Conservation (phyloP, 2,888 invertebrate genomes). For the Lucinisca nassula region DNA sequence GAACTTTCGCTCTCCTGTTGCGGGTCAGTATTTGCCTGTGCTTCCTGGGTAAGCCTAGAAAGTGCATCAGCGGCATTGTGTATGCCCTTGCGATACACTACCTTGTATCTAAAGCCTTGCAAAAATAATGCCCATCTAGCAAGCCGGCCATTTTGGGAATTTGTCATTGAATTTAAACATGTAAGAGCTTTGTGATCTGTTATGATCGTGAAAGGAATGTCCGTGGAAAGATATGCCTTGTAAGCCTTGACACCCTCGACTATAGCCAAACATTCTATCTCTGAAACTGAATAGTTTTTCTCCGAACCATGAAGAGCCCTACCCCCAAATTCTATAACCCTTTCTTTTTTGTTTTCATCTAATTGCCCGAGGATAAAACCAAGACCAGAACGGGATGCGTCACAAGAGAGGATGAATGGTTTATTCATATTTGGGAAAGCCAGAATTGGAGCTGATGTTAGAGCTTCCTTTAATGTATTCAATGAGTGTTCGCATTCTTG, state of each 20-base stretch:
- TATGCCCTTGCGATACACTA: too few relatives aligned
- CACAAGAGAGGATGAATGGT: conserved; percentile 59
- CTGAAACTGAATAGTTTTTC: conserved; percentile 21
- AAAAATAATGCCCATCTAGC: conserved; percentile 54
- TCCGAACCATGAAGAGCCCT: conserved; percentile 87
- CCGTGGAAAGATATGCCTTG: conserved; percentile 16
- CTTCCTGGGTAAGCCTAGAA: too few relatives aligned
- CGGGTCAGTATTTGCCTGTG: background rate
- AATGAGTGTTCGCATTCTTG: conserved; percentile 60
- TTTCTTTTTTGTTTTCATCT: conserved; percentile 56
- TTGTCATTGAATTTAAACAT: too few relatives aligned
- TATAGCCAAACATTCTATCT: conserved; percentile 26
- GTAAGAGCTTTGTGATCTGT: too few relatives aligned
- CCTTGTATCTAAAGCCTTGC: too few relatives aligned
- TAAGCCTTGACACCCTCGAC: conserved; percentile 23
- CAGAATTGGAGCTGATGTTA: conserved; percentile 61
- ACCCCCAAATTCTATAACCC: conserved; percentile 60
- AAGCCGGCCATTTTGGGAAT: conserved; percentile 44
- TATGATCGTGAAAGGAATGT: too few relatives aligned
- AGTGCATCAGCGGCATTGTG: too few relatives aligned
- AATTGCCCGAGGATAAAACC: conserved; percentile 65
- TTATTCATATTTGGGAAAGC: conserved; percentile 63
- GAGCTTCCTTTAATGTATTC: conserved; percentile 54
- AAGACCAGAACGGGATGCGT: conserved; percentile 59
- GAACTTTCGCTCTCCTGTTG: background rate